Conservation (phyloP, 2,797 vertebrate species). For the Mus minutoides region DNA sequence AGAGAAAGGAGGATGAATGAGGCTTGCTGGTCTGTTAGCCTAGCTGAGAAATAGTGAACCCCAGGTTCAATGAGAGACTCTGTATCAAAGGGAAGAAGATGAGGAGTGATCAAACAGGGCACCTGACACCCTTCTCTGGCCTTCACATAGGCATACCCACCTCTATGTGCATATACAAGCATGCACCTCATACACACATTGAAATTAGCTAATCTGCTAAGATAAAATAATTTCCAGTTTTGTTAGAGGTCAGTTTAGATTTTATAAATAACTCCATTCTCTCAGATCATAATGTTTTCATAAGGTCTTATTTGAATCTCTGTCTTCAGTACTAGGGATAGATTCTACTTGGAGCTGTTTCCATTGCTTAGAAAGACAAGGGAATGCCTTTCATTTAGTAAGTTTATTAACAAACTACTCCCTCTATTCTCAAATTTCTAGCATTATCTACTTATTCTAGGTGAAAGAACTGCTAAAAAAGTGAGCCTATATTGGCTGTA, state of each 20-base stretch:
- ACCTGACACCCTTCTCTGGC: not conserved
- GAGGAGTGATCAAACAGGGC: not conserved
- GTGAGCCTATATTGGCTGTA: not conserved
- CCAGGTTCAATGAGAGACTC: not conserved
- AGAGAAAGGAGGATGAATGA: not conserved
- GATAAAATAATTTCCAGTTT: not conserved
- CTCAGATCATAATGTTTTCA: not conserved
- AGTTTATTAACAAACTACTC: not conserved
- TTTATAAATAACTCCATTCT: not conserved
- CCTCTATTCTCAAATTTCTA: not conserved
- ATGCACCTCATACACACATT: fast-evolving
- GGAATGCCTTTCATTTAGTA: not conserved
- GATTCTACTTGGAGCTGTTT: not conserved
- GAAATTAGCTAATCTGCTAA: not conserved
- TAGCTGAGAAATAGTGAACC: not conserved
- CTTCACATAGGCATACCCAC: not conserved
- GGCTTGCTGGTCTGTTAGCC: not conserved
- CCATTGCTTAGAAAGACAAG: not conserved
- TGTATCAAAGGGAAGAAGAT: not conserved
- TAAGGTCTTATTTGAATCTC: not conserved
- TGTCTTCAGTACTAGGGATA: not conserved
- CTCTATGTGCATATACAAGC: not conserved
- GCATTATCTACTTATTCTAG: not conserved
- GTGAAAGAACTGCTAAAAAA: not conserved
- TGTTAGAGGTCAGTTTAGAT: not conserved